phyloP scores from a whole-genome alignment of 2,888 invertebrate species.

The Scelioninae gen. 2 region DNA sequence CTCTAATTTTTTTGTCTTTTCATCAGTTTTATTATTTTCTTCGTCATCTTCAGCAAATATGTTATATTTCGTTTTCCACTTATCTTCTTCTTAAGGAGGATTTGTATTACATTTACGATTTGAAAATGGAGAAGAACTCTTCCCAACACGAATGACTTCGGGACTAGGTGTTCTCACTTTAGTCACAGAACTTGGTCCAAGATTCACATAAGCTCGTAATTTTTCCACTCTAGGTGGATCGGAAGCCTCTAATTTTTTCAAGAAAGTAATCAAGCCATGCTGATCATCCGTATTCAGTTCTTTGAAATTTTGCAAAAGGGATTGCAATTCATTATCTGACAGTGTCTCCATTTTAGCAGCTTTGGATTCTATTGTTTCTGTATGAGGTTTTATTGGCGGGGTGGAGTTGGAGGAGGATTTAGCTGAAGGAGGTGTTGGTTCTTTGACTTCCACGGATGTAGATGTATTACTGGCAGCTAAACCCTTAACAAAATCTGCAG shows the following conservation, averaged over 20 bases:
- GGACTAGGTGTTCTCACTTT: slow-evolving; percentile 62
- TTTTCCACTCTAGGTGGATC: slow-evolving; percentile 87
- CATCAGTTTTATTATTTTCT: slow-evolving; percentile 66
- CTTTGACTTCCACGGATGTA: slow-evolving; percentile 14
- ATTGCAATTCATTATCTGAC: slow-evolving; percentile 87
- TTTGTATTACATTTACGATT: slow-evolving; percentile 75
- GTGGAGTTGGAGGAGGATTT: slow-evolving; percentile 14
- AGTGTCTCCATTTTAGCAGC: slow-evolving; percentile 82
- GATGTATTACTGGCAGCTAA: slow-evolving; percentile 61
- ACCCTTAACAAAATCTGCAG: slow-evolving; percentile 76
- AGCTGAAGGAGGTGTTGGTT: slow-evolving; percentile 34
- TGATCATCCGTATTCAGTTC: slow-evolving; percentile 89
- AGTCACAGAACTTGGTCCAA: slow-evolving; percentile 71
- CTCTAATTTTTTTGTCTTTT: slow-evolving; percentile 75
- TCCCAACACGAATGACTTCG: slow-evolving; percentile 58
- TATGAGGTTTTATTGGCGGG: slow-evolving; percentile 55
- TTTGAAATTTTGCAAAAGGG: slow-evolving; percentile 87
- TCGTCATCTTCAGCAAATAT: slow-evolving; percentile 74
- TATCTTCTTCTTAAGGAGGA: slow-evolving; percentile 72
- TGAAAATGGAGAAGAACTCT: slow-evolving; percentile 77
- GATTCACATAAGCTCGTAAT: slow-evolving; percentile 85
- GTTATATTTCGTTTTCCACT: slow-evolving; percentile 73
- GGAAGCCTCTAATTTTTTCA: slow-evolving; percentile 87
- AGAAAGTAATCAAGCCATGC: slow-evolving; percentile 86
- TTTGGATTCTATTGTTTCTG: slow-evolving; percentile 72